These are phyloP conservation scores for Hirtodrosophila histrioides DNA, from an alignment of 2,888 invertebrate genomes.

Conservation along the genomic window DNA sequence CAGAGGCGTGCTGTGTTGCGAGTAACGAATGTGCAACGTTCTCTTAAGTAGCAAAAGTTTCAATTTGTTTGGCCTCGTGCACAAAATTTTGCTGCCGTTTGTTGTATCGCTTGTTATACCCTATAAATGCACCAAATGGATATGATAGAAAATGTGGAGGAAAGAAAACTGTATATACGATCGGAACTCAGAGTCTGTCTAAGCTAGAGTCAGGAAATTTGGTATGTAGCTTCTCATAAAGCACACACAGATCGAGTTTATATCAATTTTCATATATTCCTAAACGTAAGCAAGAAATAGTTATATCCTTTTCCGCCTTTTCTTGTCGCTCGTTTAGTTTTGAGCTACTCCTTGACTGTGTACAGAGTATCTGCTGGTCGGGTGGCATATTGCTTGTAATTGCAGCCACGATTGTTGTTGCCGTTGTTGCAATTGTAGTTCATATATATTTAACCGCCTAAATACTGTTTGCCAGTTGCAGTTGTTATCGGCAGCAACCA, in stretches of 20 bases:
- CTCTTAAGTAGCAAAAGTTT: conserved; percentile 68
- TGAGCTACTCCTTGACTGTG: no score
- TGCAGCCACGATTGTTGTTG: conserved; percentile 8
- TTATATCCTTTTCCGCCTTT: no score
- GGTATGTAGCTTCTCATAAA: no score
- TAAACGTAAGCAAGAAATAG: no score
- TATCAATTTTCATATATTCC: no score
- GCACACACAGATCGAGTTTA: no score
- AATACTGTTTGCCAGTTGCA: conserved; percentile 72
- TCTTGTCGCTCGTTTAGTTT: no score
- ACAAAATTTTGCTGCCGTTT: conserved; percentile 33
- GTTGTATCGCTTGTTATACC: conserved; percentile 23
- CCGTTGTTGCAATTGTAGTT: conserved; percentile 57
- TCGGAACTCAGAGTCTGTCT: no score
- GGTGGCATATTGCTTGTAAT: neutral
- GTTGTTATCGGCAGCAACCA: conserved; percentile 72
- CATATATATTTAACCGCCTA: conserved; percentile 73
- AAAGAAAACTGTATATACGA: no score
- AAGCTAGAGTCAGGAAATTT: no score
- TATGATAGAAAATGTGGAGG: no score
- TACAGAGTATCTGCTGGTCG: conserved; percentile 2
- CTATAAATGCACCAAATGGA: conserved; percentile 11
- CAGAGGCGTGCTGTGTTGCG: conserved; percentile 9
- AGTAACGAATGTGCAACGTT: conserved; percentile 59
- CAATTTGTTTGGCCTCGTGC: conserved; percentile 62